These are phyloP conservation scores for Dipodomys spectabilis DNA, from an alignment of 2,113 vertebrate species.

Conservation along the genomic window DNA sequence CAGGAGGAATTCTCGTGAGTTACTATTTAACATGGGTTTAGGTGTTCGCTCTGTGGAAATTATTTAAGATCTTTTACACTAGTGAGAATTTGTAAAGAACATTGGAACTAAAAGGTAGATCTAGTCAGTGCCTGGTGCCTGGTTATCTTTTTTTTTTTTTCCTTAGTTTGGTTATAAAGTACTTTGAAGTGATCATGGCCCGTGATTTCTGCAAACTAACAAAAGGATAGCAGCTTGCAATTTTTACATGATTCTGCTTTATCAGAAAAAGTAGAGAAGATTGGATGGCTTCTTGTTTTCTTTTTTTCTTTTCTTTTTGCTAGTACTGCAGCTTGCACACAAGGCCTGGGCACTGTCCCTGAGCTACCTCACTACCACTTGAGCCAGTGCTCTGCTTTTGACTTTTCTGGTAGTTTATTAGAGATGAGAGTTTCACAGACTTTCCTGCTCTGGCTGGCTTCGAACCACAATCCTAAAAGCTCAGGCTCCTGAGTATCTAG, in stretches of 20 bases:
- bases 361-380: too few species aligned
- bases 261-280: constrained; percentile 4
- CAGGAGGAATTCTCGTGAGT: constrained; percentile 97
- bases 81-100: not conserved
- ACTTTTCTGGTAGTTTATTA: too few species aligned
- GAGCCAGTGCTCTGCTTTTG: too few species aligned
- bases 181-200: not conserved
- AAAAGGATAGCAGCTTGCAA: constrained; percentile 28
- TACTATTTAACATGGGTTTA: constrained; percentile 29
- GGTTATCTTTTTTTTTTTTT: constrained; percentile 15
- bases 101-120: not conserved
- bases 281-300: too few species aligned
- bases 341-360: too few species aligned
- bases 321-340: too few species aligned
- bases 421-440: too few species aligned
- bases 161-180: not conserved
- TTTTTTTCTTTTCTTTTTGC: too few species aligned
- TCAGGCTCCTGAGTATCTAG: not conserved
- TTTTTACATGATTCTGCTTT: not conserved
- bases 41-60: constrained; percentile 37
- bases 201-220: constrained; percentile 42
- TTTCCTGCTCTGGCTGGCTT: too few species aligned
- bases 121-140: constrained; percentile 11
- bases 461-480: too few species aligned
- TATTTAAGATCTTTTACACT: constrained; percentile 10